Evolutionary conservation across 2,797 vertebrate species (phyloP).

Genomic region (Rhabdophis nuchalis): DNA sequence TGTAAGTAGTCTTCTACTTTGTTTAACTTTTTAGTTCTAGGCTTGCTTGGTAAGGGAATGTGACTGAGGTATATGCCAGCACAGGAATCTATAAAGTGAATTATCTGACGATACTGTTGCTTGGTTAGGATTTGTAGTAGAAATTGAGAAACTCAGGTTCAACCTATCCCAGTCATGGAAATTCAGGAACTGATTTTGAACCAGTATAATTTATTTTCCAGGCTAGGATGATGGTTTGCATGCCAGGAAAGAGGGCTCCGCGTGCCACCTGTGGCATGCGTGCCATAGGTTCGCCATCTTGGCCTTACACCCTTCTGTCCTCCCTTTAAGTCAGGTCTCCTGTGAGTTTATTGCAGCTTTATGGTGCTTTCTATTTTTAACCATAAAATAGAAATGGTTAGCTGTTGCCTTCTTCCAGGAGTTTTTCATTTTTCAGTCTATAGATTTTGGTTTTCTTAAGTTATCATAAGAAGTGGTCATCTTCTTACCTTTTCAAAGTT

Average conservation of each 20-base stretch:
- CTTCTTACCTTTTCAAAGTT: neutral
- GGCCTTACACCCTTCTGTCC: neutral
- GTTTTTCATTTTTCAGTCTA: neutral
- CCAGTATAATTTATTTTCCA: neutral
- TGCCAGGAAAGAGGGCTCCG: no score
- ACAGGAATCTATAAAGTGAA: neutral
- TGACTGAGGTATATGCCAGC: neutral
- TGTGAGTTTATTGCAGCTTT: neutral
- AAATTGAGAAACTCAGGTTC: neutral
- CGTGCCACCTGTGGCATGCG: no score
- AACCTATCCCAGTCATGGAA: neutral
- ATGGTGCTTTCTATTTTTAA: neutral
- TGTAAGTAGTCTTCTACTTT: slow-evolving; percentile 33
- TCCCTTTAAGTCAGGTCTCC: neutral
- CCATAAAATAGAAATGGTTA: neutral
- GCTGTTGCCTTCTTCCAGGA: neutral
- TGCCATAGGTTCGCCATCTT: no score
- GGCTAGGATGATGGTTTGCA: neutral
- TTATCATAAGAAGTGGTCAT: neutral
- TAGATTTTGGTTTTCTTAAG: neutral
- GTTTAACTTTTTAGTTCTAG: neutral
- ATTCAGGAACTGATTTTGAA: neutral
- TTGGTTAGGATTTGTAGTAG: neutral
- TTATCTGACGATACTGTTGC: neutral
- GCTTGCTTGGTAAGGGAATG: neutral